phyloP scores from a whole-genome alignment of 2,797 vertebrate species.

The Enteromius argenteus region DNA sequence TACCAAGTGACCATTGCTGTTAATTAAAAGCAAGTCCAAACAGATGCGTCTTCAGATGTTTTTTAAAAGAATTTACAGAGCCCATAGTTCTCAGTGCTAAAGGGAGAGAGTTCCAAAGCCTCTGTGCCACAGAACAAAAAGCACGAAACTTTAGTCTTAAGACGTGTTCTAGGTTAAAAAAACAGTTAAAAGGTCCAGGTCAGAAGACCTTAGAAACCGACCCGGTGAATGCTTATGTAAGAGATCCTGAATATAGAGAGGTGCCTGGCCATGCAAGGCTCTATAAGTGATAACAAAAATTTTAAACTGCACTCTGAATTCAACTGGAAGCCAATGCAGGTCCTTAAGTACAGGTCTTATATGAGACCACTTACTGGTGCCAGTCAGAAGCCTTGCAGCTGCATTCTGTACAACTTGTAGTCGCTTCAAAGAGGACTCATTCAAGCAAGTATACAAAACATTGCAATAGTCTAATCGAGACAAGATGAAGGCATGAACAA shows the following conservation, averaged over 20 bases:
- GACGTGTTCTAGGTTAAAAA: constrained; percentile 6
- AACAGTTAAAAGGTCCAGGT: not conserved
- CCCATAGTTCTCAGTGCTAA: not conserved
- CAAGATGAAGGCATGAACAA: no score
- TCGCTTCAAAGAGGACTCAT: not conserved
- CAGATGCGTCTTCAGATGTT: not conserved
- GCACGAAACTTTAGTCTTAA: not conserved
- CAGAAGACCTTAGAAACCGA: not conserved
- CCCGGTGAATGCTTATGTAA: not conserved
- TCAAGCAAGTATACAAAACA: not conserved
- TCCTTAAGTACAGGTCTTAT: no score
- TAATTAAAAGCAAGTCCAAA: not conserved
- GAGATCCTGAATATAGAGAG: not conserved
- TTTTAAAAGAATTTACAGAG: not conserved
- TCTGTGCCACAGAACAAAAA: not conserved
- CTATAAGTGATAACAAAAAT: no score
- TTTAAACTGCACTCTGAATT: no score
- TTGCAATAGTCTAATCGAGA: no score
- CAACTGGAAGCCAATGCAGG: no score
- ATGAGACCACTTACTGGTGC: no score
- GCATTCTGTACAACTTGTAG: no score
- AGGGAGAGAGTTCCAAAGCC: not conserved
- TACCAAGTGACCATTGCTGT: not conserved
- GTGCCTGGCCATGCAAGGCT: not conserved
- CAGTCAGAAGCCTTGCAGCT: no score